These are phyloP conservation scores for Lithophane ornitopus DNA, from an alignment of 2,888 invertebrate species.

Conservation along the genomic window DNA sequence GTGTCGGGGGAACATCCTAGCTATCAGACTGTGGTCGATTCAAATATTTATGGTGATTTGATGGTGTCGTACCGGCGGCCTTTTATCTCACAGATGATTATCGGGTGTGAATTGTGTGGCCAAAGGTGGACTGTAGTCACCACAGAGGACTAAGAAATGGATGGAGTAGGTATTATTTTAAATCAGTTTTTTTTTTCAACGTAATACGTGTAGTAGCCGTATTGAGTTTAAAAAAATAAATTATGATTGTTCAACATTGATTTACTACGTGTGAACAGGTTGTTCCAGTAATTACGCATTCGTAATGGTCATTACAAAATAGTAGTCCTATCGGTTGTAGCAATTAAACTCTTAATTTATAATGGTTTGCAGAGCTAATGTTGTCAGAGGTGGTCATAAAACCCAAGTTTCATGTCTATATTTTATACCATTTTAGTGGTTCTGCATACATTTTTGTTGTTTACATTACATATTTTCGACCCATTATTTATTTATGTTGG, in stretches of 20 bases:
- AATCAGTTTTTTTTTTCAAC: not conserved
- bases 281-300: conserved; percentile 44
- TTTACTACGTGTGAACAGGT: conserved; percentile 38
- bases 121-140: conserved; percentile 80
- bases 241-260: conserved; percentile 2
- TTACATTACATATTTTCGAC: conserved; percentile 44
- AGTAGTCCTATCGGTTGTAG: conserved; percentile 45
- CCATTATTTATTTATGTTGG: conserved; percentile 39
- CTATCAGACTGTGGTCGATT: conserved; percentile 46
- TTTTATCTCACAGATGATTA: conserved; percentile 86
- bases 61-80: conserved; percentile 77
- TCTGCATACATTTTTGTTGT: conserved; percentile 52
- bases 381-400: conserved; percentile 49
- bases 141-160: conserved; percentile 70
- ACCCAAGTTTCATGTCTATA: conserved; percentile 54
- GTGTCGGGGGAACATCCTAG: conserved; percentile 35
- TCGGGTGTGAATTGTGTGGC: conserved; percentile 87
- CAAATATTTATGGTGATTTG: conserved; percentile 75
- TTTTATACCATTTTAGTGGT: conserved; percentile 54
- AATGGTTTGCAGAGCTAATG: conserved; percentile 51
- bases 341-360: conserved; percentile 60
- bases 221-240: not conserved
- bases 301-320: conserved; percentile 52
- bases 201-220: not conserved
- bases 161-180: conserved; percentile 34